Conservation (phyloP, 1,140 invertebrate genomes). For the Cydia fagiglandana region DNA sequence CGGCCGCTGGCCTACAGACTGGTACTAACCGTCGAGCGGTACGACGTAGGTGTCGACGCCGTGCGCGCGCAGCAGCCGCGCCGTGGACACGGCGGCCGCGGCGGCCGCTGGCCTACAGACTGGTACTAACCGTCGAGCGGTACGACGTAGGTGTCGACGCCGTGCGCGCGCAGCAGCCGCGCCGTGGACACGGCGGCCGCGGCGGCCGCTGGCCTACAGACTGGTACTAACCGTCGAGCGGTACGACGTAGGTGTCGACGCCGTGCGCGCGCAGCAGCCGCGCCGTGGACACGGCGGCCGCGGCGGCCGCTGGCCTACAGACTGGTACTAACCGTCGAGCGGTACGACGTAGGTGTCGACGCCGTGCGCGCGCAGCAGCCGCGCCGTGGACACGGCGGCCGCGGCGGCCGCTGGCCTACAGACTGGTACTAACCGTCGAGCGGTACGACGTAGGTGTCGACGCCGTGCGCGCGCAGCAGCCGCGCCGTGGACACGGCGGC, state of each 20-base stretch:
- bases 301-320: constrained; percentile 42
- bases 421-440: constrained; percentile 8
- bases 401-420: constrained; percentile 42
- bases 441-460: constrained; percentile 60
- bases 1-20: constrained; percentile 40
- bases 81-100: constrained; percentile 85
- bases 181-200: constrained; percentile 86
- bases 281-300: constrained; percentile 86
- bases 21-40: constrained; percentile 33
- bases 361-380: constrained; percentile 91
- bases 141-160: constrained; percentile 75
- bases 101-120: constrained; percentile 41
- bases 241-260: constrained; percentile 67
- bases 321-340: constrained; percentile 14
- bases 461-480: constrained; percentile 90
- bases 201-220: constrained; percentile 41
- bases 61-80: constrained; percentile 90
- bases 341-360: constrained; percentile 67
- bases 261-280: constrained; percentile 91
- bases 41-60: constrained; percentile 79
- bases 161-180: constrained; percentile 90
- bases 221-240: constrained; percentile 29
- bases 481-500: constrained; percentile 89
- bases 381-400: constrained; percentile 87
- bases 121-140: constrained; percentile 32